Percentiles rank a stretch among this genome's conserved stretches.
These are phyloP conservation scores for Lasioglossum pauxillum DNA, from an alignment of 2,888 invertebrate species.

Conservation along the genomic window DNA sequence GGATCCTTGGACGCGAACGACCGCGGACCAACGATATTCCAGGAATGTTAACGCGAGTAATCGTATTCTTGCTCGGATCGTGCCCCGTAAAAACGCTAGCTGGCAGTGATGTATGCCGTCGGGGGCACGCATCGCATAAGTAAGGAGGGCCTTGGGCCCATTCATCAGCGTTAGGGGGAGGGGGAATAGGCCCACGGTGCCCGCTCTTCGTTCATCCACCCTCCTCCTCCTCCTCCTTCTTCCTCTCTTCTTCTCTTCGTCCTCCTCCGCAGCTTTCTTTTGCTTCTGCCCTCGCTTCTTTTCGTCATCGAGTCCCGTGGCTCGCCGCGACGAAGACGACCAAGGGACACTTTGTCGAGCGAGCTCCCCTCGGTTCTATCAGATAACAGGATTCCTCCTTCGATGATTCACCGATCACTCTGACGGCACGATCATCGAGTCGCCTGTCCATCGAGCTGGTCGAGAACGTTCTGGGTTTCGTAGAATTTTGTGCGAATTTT, in stretches of 20 bases:
- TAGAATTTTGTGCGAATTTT: not conserved
- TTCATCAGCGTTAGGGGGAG: conserved; percentile 74
- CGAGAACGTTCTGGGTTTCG: not conserved
- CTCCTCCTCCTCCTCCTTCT: not conserved
- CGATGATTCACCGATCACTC: conserved; percentile 12
- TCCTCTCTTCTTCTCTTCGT: conserved; percentile 9
- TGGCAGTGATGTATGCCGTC: conserved; percentile 82
- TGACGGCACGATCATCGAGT: not conserved
- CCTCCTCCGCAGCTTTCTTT: not conserved
- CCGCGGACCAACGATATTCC: conserved; percentile 74
- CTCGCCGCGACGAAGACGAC: not conserved
- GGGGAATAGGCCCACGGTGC: conserved; percentile 59
- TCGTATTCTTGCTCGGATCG: conserved; percentile 80
- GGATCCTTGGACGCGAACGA: conserved; percentile 65
- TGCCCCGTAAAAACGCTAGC: conserved; percentile 79
- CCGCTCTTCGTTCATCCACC: conserved; percentile 15
- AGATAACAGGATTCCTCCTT: not conserved
- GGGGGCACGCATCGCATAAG: conserved; percentile 80
- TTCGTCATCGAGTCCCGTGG: conserved; percentile 4
- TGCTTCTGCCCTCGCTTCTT: not conserved
- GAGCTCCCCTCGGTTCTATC: conserved; percentile 11
- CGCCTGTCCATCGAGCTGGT: not conserved
- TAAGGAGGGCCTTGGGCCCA: conserved; percentile 80
- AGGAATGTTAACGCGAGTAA: conserved; percentile 81
- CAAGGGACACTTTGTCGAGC: conserved; percentile 28